Evolutionary conservation across 2,113 vertebrate species (phyloP).

Genomic region (Cepphus grylle): DNA sequence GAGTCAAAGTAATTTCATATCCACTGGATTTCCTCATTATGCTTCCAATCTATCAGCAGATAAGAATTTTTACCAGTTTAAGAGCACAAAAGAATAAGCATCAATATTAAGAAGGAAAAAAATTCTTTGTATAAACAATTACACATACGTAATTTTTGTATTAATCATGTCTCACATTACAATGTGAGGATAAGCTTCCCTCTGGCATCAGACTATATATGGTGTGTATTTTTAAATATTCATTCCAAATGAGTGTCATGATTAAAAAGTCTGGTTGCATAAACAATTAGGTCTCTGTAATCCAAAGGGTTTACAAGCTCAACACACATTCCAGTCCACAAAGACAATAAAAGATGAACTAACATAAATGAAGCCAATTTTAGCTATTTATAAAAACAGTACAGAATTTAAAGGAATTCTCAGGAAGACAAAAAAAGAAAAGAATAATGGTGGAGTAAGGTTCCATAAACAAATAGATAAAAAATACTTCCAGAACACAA

Average conservation of each 20-base stretch:
- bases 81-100: not conserved
- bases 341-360: not conserved
- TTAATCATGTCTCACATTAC: not conserved
- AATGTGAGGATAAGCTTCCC: not conserved
- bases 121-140: not conserved
- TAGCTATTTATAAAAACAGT: not conserved
- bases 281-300: not conserved
- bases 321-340: not conserved
- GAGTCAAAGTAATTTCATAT: not conserved
- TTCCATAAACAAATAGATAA: not conserved
- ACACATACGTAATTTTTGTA: not conserved
- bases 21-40: not conserved
- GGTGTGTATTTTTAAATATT: not conserved
- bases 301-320: not conserved
- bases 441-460: not conserved
- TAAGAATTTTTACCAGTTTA: not conserved
- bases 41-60: not conserved
- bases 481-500: not conserved
- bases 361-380: not conserved
- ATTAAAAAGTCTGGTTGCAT: not conserved
- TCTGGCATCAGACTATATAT: not conserved
- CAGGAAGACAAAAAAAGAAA: too few relatives aligned
- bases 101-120: not conserved
- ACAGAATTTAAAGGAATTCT: not conserved
- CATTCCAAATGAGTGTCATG: not conserved